Percentiles rank a stretch among this genome's conserved stretches.
phyloP scores from a whole-genome alignment of 2,888 invertebrate species.

The Amiota mariae region DNA sequence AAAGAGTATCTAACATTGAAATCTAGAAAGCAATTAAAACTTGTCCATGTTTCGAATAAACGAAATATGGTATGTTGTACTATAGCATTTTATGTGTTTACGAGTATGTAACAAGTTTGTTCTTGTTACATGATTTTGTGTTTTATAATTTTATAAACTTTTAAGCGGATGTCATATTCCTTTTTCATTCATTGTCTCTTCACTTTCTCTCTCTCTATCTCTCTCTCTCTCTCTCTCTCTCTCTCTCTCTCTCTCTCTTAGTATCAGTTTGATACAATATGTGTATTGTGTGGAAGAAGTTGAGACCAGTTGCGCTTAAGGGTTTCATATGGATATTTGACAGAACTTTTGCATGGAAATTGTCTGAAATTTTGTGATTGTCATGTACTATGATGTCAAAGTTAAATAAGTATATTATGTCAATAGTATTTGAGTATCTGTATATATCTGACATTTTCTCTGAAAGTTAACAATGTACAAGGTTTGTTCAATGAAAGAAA shows the following conservation, averaged over 20 bases:
- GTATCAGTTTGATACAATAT: background rate
- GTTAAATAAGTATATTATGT: too few relatives aligned
- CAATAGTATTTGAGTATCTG: too few relatives aligned
- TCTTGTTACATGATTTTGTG: background rate
- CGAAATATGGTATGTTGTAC: constrained; percentile 2
- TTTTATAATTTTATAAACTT: constrained; percentile 11
- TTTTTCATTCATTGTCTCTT: background rate
- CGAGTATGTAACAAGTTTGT: background rate
- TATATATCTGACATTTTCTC: too few relatives aligned
- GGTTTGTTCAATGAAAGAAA: too few relatives aligned
- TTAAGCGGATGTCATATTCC: constrained; percentile 2
- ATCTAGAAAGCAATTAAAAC: constrained; percentile 28
- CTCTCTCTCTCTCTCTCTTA: background rate
- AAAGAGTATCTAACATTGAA: constrained; percentile 14
- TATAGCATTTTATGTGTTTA: background rate
- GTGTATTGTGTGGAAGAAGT: too few relatives aligned
- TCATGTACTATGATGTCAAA: too few relatives aligned
- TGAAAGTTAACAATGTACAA: too few relatives aligned
- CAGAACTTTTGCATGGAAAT: too few relatives aligned
- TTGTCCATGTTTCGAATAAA: constrained; percentile 11
- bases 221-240: background rate
- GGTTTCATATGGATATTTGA: too few relatives aligned
- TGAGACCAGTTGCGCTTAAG: too few relatives aligned
- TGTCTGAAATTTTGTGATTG: too few relatives aligned
- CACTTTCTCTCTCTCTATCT: background rate